Base-by-base conservation (phyloP, 2,888 invertebrate species). In the Sarcophaga caerulescens region DNA sequence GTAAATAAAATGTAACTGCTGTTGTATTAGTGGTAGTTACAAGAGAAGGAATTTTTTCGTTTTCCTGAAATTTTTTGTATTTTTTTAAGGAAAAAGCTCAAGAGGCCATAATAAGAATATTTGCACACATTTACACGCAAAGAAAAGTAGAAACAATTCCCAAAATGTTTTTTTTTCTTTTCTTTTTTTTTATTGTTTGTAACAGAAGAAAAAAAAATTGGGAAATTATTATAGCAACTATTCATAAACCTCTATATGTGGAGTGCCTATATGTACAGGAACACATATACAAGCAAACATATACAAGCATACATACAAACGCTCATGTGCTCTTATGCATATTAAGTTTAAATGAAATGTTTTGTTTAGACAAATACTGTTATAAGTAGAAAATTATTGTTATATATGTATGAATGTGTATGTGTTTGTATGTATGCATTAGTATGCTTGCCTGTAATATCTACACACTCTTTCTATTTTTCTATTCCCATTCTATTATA, bases 61-160 rank as follows among this genome's bases (percentile, higher is more conserved):
- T 35, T 35, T 35, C 35, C 35, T 35, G 35, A 8, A 35, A 4
- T 2, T 17, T 52, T 52, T 17, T 23, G 11, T 47, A 4, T 62
- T 45, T 44, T 60, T 73, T 73, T 45, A n/a, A 60, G 23, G 14
- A 21, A 5, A 63, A 45, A 45, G 21, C 74, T 17, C 47, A 63
- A 47, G 63, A n/a, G 25, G 19, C 63, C 17, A 62, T 19, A 45
- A 23, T 44, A 62, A 17, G 12, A 52, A 14, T 52, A 17, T 52
- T 52, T 52, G 23, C 23, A 45, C 45, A 60, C 14, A 45, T 23
- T 23, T 12, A 63, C 12, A 23, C 17, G 23, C 25, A n/a, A 1
- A 44, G 35, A 35, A 10, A 0, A 66, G 65, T 52, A 52, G 44
- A 60, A 62, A 62, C 45, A 60, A 45, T 60, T 73, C 60, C 60